A percentile compares a stretch with the other conserved stretches of the same genome.
These are phyloP conservation scores for Isoperla grammatica DNA, from an alignment of 2,888 invertebrate genomes.

Conservation along the genomic window DNA sequence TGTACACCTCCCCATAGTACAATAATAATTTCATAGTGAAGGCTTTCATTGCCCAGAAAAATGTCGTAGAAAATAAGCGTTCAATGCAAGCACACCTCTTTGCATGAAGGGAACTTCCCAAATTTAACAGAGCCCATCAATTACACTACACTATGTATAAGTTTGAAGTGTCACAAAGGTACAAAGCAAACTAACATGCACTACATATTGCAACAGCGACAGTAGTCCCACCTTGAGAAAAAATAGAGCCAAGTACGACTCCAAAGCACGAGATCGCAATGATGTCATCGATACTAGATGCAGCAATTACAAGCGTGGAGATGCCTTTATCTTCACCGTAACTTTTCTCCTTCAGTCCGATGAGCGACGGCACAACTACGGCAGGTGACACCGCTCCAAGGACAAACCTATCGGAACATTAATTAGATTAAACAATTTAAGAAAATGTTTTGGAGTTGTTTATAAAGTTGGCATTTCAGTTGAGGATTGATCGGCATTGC, in stretches of 20 bases:
- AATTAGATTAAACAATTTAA: too few relatives aligned
- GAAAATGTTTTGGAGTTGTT: background rate
- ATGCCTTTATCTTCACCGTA: slow-evolving; percentile 68
- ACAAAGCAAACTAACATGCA: too few relatives aligned
- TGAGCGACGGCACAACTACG: slow-evolving; percentile 64
- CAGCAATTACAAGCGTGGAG: slow-evolving; percentile 65
- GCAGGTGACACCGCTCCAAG: slow-evolving; percentile 54
- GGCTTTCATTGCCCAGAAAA: too few relatives aligned
- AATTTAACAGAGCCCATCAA: too few relatives aligned
- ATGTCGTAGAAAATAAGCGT: too few relatives aligned
- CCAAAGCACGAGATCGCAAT: slow-evolving; percentile 69
- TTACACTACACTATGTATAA: background rate
- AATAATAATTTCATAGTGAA: too few relatives aligned
- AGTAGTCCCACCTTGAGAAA: slow-evolving; percentile 51
- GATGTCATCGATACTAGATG: slow-evolving; percentile 68
- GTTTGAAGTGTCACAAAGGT: too few relatives aligned
- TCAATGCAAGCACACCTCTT: too few relatives aligned
- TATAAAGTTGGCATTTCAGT: background rate
- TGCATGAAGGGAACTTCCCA: too few relatives aligned
- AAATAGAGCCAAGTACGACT: slow-evolving; percentile 58
- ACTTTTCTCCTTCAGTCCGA: slow-evolving; percentile 55
- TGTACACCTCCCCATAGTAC: too few relatives aligned
- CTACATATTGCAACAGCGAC: too few relatives aligned
- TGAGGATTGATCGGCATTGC: too few relatives aligned
- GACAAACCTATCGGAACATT: slow-evolving; percentile 44